Base-by-base conservation (phyloP, 2,797 vertebrate species). In the Arctocebus calabarensis region DNA sequence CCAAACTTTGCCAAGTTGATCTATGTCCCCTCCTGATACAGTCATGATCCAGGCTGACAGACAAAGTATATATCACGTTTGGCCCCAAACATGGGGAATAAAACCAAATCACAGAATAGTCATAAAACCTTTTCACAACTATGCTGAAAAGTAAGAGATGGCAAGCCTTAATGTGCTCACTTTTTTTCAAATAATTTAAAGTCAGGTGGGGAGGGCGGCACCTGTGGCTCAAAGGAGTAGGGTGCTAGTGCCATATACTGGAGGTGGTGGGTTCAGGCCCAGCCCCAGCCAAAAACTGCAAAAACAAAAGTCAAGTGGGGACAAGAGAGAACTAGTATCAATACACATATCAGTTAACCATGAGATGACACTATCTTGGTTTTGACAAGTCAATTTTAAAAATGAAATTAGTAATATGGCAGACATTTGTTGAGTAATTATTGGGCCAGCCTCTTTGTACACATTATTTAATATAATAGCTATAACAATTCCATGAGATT, bases 151-250 rank as follows among this genome's bases (percentile, higher is more conserved):
- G 62, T 52, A 75, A 37, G 40, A 95, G 12, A 2, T 40, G 5
- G 70, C 73, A 20, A 74, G 29, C 7, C 12, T 77, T 78, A 34
- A 48, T 32, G 5, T 40, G 4, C 32, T 77, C 27, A 64, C 1
- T 17, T 77, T 73, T 43, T 81, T 37, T 91, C 57, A 73, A 43
- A 43, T 19, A 59, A 92, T 57, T 64, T 55, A 89, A 96, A 86
- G 45, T 52, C 7, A 81, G 25, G 2, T 70, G 6, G 32, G 11
- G 3, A 91, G 40, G 40, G 40, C 40, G 40, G 40, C 40, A 5
- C 40, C 40, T 40, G 40, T 40, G 40, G 40, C 40, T 40, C 40
- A 40, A 40, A 40, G 40, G 40, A 40, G 40, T 40, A 40, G 40
- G 40, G 40, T 40, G 40, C 40, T 5, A 5, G 40, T 5, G 3